Base-by-base conservation (phyloP, 2,888 invertebrate species). In the Beris morrisii region DNA sequence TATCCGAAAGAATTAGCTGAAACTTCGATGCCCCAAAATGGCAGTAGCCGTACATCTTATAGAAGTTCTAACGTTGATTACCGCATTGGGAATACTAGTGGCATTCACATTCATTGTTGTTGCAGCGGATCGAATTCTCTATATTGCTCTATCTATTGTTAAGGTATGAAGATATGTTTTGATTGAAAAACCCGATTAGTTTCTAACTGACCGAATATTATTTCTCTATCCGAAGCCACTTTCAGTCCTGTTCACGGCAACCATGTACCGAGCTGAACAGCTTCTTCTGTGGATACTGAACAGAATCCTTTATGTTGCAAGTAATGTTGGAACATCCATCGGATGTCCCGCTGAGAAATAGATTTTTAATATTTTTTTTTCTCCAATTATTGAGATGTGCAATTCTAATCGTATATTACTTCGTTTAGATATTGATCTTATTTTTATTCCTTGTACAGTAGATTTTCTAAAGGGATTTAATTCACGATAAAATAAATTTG, bases 21-120 rank as follows among this genome's bases (percentile, higher is more conserved):
- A 38, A 38, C 38, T 38, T 9, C 5, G 9, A 38, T 38, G 38
- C 38, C 22, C 22, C 38, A 38, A 9, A 38, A 75, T 75, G 75
- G 71, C 73, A 13, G 74, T 75, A 31, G 75, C 74, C 9, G 73
- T 75, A 28, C 74, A 72, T 67, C 71, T 75, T 30, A 70, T 75
- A 43, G 75, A 75, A 69, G 69, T 74, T 3, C 63, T 74, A 12
- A 64, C 74, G 2, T 67, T 75, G 58, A 66, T 74, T 32, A 73
- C 74, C 28, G 53, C 72, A 30, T 68, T 75, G 46, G 74, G 73
- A 54, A 69, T 74, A 31, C 64, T 74, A 52, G 69, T 73, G 5
- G 73, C 72, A 52, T 66, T 73, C 15, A 74, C 75, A 32, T 70
- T 74, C 44, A 70, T 74, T n/a, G 66, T 74, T n/a, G 71, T 74